Evolutionary conservation across 2,888 invertebrate genomes (phyloP).

Genomic region (Malthinus flaveolus): DNA sequence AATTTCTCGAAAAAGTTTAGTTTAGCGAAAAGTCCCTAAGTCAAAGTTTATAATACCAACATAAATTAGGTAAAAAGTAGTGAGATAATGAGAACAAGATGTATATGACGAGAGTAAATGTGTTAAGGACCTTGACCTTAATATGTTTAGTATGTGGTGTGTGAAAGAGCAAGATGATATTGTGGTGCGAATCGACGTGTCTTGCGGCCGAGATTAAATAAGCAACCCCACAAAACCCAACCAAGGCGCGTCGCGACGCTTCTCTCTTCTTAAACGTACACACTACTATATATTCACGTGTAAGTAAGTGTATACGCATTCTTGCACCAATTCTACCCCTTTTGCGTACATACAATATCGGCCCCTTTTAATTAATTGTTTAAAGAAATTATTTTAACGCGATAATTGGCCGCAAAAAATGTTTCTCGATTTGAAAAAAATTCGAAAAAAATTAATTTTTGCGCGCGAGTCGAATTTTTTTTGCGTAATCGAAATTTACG

Average conservation of each 20-base stretch:
- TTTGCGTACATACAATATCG: too few relatives aligned
- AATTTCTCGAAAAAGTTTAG: not conserved
- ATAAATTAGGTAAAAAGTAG: slow-evolving; percentile 6
- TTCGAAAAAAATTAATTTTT: too few relatives aligned
- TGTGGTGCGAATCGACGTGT: slow-evolving; percentile 33
- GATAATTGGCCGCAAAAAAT: too few relatives aligned
- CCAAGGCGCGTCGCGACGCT: slow-evolving; percentile 33
- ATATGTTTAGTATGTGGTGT: slow-evolving; percentile 22
- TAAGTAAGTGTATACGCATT: slow-evolving; percentile 12
- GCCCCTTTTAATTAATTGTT: too few relatives aligned
- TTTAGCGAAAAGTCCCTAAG: not conserved
- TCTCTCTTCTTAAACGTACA: slow-evolving; percentile 26
- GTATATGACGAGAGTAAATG: slow-evolving; percentile 9
- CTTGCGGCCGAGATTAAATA: slow-evolving; percentile 37
- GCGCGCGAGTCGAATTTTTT: too few relatives aligned
- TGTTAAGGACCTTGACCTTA: slow-evolving; percentile 29
- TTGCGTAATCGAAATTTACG: not conserved
- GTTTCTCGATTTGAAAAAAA: slow-evolving; percentile 23
- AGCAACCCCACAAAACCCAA: slow-evolving; percentile 36
- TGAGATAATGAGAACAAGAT: slow-evolving; percentile 17
- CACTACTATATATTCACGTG: slow-evolving; percentile 14
- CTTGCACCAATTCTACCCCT: slow-evolving; percentile 27
- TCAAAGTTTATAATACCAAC: not conserved
- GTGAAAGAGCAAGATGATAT: slow-evolving; percentile 25
- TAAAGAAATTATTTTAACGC: too few relatives aligned